phyloP scores from a whole-genome alignment of 1,140 invertebrate species.

The Pollicipes pollicipes region DNA sequence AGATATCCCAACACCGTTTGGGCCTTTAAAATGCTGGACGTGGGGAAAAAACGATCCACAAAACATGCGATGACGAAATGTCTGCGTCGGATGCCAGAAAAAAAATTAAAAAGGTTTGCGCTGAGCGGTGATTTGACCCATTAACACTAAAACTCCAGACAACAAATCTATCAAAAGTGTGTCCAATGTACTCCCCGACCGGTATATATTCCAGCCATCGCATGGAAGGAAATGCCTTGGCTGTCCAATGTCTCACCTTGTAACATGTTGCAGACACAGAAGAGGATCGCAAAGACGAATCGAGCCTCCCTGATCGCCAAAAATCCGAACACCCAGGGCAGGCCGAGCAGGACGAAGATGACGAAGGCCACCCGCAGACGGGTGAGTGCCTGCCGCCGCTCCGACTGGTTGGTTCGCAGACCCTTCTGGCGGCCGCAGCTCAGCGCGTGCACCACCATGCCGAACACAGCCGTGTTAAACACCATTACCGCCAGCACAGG shows the following conservation, averaged over 20 bases:
- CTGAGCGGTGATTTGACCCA: too few relatives aligned
- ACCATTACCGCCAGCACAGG: conserved; percentile 27
- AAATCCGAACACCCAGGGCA: conserved; percentile 21
- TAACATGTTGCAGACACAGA: conserved; percentile 20
- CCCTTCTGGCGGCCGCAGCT: conserved; percentile 25
- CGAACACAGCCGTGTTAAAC: conserved; percentile 28
- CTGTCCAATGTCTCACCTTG: conserved; percentile 14
- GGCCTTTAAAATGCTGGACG: too few relatives aligned
- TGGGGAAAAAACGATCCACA: too few relatives aligned
- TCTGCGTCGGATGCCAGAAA: too few relatives aligned
- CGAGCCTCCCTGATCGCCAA: conserved; percentile 16
- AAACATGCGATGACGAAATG: too few relatives aligned
- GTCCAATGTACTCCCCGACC: too few relatives aligned
- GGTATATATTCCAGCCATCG: too few relatives aligned
- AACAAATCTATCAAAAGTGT: too few relatives aligned
- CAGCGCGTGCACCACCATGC: conserved; percentile 25
- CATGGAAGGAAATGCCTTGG: too few relatives aligned
- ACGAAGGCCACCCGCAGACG: conserved; percentile 30
- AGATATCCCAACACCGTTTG: not conserved
- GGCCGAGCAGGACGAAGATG: conserved; percentile 27
- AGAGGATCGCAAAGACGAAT: conserved; percentile 19
- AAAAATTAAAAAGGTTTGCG: too few relatives aligned
- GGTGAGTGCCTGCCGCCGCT: conserved; percentile 23
- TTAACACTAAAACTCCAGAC: too few relatives aligned
- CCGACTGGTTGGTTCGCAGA: conserved; percentile 25